Evolutionary conservation across 37 sponge, comb jelly and placozoan genomes (phyloP).

Genomic region (Tethya wilhelma): DNA sequence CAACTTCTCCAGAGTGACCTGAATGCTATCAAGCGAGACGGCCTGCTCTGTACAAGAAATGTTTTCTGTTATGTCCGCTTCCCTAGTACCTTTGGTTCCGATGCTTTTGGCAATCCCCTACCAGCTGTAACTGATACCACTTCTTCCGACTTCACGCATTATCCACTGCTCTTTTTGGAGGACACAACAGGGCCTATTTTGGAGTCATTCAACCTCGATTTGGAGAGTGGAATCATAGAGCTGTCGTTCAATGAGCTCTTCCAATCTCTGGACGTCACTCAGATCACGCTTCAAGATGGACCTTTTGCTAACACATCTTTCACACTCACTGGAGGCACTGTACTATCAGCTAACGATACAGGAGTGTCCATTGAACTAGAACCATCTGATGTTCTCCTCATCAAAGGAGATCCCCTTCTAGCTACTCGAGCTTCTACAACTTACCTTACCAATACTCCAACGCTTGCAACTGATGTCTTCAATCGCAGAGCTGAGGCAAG

Average conservation of each 20-base stretch:
- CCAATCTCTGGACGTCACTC: slow-evolving; percentile 31
- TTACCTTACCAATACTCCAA: slow-evolving; percentile 64
- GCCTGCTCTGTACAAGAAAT: slow-evolving; percentile 56
- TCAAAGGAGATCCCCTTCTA: slow-evolving; percentile 68
- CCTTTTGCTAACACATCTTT: slow-evolving; percentile 44
- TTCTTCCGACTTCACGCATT: slow-evolving; percentile 41
- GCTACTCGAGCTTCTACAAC: slow-evolving; percentile 63
- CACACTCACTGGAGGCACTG: slow-evolving; percentile 64
- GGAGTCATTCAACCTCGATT: slow-evolving; percentile 70
- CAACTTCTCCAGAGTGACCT: slow-evolving; percentile 59
- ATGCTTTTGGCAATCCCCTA: slow-evolving; percentile 76
- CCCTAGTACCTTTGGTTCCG: slow-evolving; percentile 53
- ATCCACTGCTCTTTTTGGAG: slow-evolving; percentile 49
- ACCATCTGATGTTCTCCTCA: slow-evolving; percentile 38
- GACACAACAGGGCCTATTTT: slow-evolving; percentile 82
- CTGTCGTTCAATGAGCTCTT: slow-evolving; percentile 79
- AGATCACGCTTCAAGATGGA: slow-evolving; percentile 67
- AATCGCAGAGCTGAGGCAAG: slow-evolving; percentile 63
- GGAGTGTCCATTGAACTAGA: slow-evolving; percentile 33
- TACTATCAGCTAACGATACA: slow-evolving; percentile 35
- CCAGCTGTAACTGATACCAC: slow-evolving; percentile 60
- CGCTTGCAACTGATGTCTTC: slow-evolving; percentile 67
- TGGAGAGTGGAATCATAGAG: slow-evolving; percentile 62
- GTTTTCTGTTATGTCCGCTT: slow-evolving; percentile 81
- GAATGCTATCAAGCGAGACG: slow-evolving; percentile 70